These are phyloP conservation scores for Drosophila tristis DNA, from an alignment of 1,140 invertebrate genomes.

Conservation along the genomic window DNA sequence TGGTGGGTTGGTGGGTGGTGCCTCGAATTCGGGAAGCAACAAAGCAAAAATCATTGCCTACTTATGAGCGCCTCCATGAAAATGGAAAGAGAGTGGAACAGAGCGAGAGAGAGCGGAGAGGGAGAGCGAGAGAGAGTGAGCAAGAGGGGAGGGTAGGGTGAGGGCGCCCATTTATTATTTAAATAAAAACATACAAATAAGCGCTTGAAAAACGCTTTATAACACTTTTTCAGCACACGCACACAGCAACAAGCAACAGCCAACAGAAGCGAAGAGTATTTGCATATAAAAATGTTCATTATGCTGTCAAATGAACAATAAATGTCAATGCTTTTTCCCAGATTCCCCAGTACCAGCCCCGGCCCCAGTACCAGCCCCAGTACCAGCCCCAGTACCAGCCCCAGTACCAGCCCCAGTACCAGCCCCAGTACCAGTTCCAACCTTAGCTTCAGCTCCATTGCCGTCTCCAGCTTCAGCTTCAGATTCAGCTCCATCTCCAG, in stretches of 20 bases:
- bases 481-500: no score
- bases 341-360: background rate
- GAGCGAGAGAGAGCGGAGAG: background rate
- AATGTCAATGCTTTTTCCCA: conserved; percentile 23
- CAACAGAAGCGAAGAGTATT: conserved; percentile 34
- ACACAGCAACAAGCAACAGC: conserved; percentile 8
- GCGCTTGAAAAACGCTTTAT: conserved; percentile 67
- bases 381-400: no score
- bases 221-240: conserved; percentile 53
- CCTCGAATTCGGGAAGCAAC: conserved; percentile 11
- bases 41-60: conserved; percentile 77
- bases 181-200: conserved; percentile 77
- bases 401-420: no score
- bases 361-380: no score
- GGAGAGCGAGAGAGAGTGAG: background rate
- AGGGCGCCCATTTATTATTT: conserved; percentile 70
- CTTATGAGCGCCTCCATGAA: conserved; percentile 64
- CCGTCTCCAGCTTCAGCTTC: no score
- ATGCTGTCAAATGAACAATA: conserved; percentile 63
- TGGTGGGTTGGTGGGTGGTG: background rate
- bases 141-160: background rate
- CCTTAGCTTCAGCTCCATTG: no score
- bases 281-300: conserved; percentile 78
- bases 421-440: no score
- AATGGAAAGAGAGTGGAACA: conserved; percentile 18